phyloP scores from a whole-genome alignment of 37 sponge, comb jelly and placozoan genomes.

The Lycopodina hypogea region DNA sequence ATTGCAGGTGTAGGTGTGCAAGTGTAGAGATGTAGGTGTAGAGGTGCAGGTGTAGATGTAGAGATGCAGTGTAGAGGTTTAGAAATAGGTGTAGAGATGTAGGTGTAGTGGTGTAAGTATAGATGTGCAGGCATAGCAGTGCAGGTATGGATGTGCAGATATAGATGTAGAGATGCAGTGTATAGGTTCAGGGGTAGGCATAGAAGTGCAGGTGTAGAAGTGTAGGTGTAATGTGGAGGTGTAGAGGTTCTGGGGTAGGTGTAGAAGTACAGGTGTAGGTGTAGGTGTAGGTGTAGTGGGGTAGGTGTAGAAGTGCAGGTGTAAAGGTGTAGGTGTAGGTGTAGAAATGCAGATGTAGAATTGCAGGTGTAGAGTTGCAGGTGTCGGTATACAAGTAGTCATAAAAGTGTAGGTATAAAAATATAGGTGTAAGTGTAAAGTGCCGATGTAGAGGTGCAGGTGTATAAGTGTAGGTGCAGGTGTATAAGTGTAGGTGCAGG shows the following conservation, averaged over 20 bases:
- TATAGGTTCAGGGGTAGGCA: too few species aligned
- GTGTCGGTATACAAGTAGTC: too few species aligned
- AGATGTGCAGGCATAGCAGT: background rate
- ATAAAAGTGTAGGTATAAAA: background rate
- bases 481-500: too few species aligned
- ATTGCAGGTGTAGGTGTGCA: too few species aligned
- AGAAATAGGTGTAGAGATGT: too few species aligned
- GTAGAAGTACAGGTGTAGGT: too few species aligned
- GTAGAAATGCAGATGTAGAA: background rate
- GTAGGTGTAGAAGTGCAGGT: too few species aligned
- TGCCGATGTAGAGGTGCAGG: background rate
- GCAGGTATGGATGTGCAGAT: background rate
- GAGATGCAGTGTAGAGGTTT: too few species aligned
- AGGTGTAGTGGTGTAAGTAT: background rate
- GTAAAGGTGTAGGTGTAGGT: background rate
- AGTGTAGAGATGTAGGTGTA: background rate
- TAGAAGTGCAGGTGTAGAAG: too few species aligned
- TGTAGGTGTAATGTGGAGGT: too few species aligned
- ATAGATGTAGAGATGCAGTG: background rate
- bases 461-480: background rate
- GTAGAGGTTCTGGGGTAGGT: too few species aligned
- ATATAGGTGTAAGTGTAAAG: background rate
- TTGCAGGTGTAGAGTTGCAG: background rate
- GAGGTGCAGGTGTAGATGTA: background rate
- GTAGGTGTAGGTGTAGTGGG: too few species aligned